Base-by-base conservation (phyloP, 2,797 vertebrate genomes). In the Bradypus variegatus region DNA sequence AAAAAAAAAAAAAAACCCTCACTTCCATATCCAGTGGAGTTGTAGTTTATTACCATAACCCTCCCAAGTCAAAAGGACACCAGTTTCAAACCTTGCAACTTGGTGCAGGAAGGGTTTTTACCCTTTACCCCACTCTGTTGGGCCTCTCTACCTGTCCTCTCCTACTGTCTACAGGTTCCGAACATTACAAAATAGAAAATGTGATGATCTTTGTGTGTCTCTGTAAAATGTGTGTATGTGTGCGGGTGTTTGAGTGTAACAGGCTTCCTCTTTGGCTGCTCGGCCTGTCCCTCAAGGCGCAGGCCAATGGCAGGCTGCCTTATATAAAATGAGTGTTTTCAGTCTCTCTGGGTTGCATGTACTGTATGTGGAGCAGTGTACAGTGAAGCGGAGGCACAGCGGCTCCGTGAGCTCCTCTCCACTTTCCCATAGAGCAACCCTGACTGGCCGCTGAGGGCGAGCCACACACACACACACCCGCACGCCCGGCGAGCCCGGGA, bases 261-360 rank as follows among this genome's bases (percentile, higher is more conserved):
- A 85, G 94, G 96, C 89, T 88, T 92, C 93, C 95, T 97, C 95
- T 97, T 95, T 98, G 98, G 98, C 95, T 93, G 95, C 45, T 18
- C 5, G 0, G 45, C 12, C 97, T 96, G 98, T 98, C 98, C 76
- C 86, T 99, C 98, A 98, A 80, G 16, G 55, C 4, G 53, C 27
- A 41, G 96, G 93, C 98, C 98, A 99, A 98, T 99, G 97, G 97
- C 93, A 93, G 91, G 45, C 95, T 78, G 96, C 88, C 96, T 98
- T 98, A 97, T 98, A 98, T 98, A 97, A 95, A 96, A 95, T 96
- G 97, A 97, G 97, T 98, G 97, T 98, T 97, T 98, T 97, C 97
- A 94, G 96, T 97, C 97, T 96, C 95, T 95, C 95, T 81, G 94
- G 96, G 95, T 96, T 98, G 97, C 97, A 97, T 97, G 97, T 97